Conservation (phyloP, 1,140 invertebrate genomes). For the Wiebesia pumilae region DNA sequence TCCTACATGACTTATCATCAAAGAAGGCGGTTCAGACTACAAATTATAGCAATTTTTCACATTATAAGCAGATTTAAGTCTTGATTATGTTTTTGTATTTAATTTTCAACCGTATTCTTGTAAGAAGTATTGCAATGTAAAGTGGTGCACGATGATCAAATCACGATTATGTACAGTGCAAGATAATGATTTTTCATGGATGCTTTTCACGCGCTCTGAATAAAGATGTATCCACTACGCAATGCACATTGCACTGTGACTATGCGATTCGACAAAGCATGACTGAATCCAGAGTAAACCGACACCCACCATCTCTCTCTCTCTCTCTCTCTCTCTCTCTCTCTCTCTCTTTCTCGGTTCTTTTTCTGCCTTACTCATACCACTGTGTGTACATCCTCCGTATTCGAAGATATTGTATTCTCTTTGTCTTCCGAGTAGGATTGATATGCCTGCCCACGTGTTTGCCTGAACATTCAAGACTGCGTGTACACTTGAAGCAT, state of each 20-base stretch:
- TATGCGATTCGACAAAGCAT: conserved; percentile 8
- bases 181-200: conserved; percentile 1
- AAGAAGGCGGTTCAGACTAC: neutral
- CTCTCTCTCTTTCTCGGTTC: no score
- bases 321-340: neutral
- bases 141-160: no score
- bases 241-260: neutral
- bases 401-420: conserved; percentile 1
- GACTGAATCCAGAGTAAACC: conserved; percentile 33
- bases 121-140: neutral
- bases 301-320: neutral
- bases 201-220: neutral
- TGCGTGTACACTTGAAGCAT: neutral
- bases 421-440: conserved; percentile 6
- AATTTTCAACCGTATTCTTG: neutral
- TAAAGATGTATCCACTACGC: neutral
- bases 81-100: neutral
- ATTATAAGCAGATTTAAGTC: neutral
- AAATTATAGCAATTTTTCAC: neutral
- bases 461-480: neutral
- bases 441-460: neutral
- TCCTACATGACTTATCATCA: neutral
- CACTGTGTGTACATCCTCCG: neutral
- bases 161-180: neutral
- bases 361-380: neutral